Evolutionary conservation across 2,113 vertebrate genomes (phyloP).

Genomic region (Gnathonemus longibarbis): DNA sequence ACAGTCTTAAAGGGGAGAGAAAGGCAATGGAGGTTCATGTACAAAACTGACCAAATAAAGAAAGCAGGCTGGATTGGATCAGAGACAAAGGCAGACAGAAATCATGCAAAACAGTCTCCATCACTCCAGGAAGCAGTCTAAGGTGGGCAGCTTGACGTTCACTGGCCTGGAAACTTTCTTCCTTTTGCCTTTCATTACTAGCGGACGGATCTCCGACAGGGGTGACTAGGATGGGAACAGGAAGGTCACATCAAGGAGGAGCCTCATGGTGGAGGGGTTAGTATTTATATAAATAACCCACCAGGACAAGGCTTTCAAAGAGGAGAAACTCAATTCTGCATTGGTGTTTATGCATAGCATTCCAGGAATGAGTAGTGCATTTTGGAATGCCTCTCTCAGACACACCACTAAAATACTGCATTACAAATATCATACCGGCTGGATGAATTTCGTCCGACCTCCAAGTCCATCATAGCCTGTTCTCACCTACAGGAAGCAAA

Average conservation of each 20-base stretch:
- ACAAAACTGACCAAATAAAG: background rate
- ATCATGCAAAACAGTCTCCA: background rate
- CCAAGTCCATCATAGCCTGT: slow-evolving; percentile 87
- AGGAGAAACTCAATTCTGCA: background rate
- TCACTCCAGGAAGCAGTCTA: slow-evolving; percentile 64
- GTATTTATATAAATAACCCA: background rate
- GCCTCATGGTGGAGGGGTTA: background rate
- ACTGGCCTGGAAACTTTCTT: slow-evolving; percentile 63
- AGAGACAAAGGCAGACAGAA: background rate
- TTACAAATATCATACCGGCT: slow-evolving; percentile 74
- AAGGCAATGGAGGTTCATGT: background rate
- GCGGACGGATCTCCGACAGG: slow-evolving; percentile 59
- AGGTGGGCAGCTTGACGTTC: slow-evolving; percentile 42
- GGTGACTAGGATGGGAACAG: slow-evolving; percentile 51
- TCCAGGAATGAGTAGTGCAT: background rate
- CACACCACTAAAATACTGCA: background rate
- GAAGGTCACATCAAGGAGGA: background rate
- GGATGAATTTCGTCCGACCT: slow-evolving; percentile 87
- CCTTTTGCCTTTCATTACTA: slow-evolving; percentile 56
- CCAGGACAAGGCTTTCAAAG: background rate
- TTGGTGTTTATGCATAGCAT: background rate
- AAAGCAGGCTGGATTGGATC: background rate
- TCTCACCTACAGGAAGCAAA: slow-evolving; percentile 63
- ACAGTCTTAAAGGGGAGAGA: background rate
- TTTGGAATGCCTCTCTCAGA: background rate